A percentile compares a stretch with the other conserved stretches of the same genome.
Evolutionary conservation across 2,888 invertebrate species (phyloP).

Genomic region (Proisotoma minuta): DNA sequence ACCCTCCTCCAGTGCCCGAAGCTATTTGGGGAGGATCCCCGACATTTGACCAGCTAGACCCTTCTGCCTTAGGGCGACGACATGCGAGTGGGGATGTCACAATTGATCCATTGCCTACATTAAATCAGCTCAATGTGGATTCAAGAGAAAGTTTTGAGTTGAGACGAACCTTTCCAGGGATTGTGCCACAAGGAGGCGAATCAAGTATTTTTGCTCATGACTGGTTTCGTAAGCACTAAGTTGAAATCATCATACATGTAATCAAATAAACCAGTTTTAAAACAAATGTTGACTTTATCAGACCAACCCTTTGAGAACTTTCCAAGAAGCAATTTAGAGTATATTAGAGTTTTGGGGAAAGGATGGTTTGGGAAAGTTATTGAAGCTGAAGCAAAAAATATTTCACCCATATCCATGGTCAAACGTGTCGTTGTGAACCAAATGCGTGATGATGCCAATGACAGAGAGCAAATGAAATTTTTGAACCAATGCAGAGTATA

Average conservation of each 20-base stretch:
- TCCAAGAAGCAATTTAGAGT: conserved; percentile 70
- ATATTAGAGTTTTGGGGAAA: conserved; percentile 72
- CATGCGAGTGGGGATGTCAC: conserved; percentile 2
- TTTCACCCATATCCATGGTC: conserved; percentile 35
- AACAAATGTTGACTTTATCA: conserved; percentile 47
- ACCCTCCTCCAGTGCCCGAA: neutral
- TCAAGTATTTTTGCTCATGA: conserved; percentile 21
- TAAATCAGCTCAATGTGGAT: conserved; percentile 16
- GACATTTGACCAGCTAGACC: conserved; percentile 13
- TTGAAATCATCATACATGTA: neutral
- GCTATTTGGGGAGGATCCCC: neutral
- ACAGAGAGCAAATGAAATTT: conserved; percentile 70
- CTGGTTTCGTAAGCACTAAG: conserved; percentile 34
- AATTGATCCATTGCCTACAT: conserved; percentile 24
- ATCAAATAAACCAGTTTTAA: neutral
- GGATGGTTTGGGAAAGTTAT: conserved; percentile 75
- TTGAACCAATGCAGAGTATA: conserved; percentile 70
- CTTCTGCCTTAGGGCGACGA: neutral
- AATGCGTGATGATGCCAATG: conserved; percentile 69
- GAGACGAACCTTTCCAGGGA: conserved; percentile 17
- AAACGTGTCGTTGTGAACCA: conserved; percentile 72
- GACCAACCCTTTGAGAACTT: conserved; percentile 58
- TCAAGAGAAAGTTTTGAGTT: conserved; percentile 31
- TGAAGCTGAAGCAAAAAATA: conserved; percentile 38
- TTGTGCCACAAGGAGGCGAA: conserved; percentile 11